phyloP scores from a whole-genome alignment of 2,888 invertebrate species.

The Plebejus anna region DNA sequence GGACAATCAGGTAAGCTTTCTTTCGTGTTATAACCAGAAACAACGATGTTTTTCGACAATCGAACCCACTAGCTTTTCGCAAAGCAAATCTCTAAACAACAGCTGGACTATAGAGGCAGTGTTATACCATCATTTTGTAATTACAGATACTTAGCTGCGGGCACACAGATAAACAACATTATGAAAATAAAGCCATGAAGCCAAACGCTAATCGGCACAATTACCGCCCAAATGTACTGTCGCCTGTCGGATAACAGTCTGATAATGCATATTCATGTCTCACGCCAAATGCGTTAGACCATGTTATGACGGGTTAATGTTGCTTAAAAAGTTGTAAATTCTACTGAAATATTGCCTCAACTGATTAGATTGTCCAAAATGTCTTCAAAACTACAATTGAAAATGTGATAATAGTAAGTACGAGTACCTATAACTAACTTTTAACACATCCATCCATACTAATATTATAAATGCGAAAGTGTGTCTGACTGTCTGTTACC shows the following conservation, averaged over 20 bases:
- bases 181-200: neutral
- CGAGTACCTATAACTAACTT: too few species aligned
- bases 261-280: constrained; percentile 26
- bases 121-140: neutral
- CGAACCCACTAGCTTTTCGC: too few species aligned
- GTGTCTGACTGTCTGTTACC: too few species aligned
- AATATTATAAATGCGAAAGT: too few species aligned
- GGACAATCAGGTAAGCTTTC: too few species aligned
- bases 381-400: too few species aligned
- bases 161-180: neutral
- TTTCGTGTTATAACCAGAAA: too few species aligned
- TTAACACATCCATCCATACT: too few species aligned
- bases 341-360: neutral
- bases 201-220: neutral
- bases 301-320: neutral
- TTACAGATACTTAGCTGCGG: neutral
- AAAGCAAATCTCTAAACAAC: too few species aligned
- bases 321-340: neutral
- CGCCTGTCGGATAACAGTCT: neutral
- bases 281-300: constrained; percentile 6
- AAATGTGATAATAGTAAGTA: too few species aligned
- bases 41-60: too few species aligned
- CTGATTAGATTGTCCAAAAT: neutral
- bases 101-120: too few species aligned
- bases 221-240: neutral